Base-by-base conservation (phyloP, 2,113 vertebrate genomes). In the Craseonycteris thonglongyai region DNA sequence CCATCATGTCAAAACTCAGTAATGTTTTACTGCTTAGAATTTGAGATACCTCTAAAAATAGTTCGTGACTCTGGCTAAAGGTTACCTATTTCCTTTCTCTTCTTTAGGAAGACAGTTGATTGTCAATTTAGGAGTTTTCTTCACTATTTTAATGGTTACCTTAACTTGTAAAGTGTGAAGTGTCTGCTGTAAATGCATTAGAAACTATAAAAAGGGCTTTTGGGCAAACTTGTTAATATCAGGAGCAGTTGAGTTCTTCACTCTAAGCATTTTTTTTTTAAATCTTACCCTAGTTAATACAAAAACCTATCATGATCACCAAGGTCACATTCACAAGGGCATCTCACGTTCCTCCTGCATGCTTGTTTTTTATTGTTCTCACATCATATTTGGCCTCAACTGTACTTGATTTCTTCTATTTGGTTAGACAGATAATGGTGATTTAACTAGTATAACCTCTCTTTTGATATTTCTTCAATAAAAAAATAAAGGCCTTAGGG, bases 281-380 rank as follows among this genome's bases (percentile, higher is more conserved):
- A 78, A 22, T 93, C 54, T 84, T 58, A 78, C 26, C 24, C 58
- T 69, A 63, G 80, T 96, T 94, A 97, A 91, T 93, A 92, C 3
- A 59, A 90, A 97, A 96, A 58, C 49, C 19, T 56, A 19, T 78
- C n/a, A n/a, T 65, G 14, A 75, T 74, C 24, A 87, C 58, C 59
- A 59, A 90, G 79, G 79, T 13, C 40, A 58, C 63, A 66, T 95
- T 94, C 54, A 75, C 69, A 79, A 33, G 74, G 72, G 9, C 35
- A 45, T 68, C 65, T 68, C 4, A 54, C 33, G 30, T 1, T 22
- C 35, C 65, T 63, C 24, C 6, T 56, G 30, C 0, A 1, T 63
- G 26, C 13, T 88, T 45, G 47, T 51, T 97, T 93, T 61, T 33
- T 56, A 72, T 78, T 51, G 6, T 91, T 54, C 18, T 80, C 15